Percentiles rank a stretch among this genome's conserved stretches.
phyloP scores from a whole-genome alignment of 2,113 vertebrate species.

The Scopus umbretta region DNA sequence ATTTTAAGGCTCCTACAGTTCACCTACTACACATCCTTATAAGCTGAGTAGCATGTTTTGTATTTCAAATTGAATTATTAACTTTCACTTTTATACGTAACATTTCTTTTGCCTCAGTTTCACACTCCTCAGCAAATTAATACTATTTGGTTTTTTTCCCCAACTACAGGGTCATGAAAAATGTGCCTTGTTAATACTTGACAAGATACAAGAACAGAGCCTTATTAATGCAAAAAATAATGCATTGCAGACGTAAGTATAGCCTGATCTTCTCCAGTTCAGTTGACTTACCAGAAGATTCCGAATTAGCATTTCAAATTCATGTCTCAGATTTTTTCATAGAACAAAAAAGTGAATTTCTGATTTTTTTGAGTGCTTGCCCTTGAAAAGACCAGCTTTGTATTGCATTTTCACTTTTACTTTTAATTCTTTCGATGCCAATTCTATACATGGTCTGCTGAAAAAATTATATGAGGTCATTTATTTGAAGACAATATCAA shows the following conservation, averaged over 20 bases:
- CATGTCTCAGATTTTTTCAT: background rate
- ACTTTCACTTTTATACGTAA: background rate
- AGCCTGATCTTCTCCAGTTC: background rate
- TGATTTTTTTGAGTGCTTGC: background rate
- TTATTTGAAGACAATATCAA: background rate
- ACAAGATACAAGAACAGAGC: slow-evolving; percentile 85
- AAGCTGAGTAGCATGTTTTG: background rate
- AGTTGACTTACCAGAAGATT: background rate
- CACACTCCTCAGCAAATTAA: background rate
- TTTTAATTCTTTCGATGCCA: background rate
- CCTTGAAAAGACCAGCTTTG: background rate
- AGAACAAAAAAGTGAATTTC: background rate
- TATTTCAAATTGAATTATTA: background rate
- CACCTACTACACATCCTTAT: background rate
- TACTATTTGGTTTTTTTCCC: background rate
- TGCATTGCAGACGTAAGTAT: slow-evolving; percentile 93
- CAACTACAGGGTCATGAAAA: slow-evolving; percentile 87
- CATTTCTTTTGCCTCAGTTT: background rate
- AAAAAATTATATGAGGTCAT: background rate
- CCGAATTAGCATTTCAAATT: background rate
- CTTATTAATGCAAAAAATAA: slow-evolving; percentile 89
- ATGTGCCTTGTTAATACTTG: slow-evolving; percentile 92
- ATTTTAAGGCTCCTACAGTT: background rate
- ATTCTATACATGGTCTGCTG: background rate
- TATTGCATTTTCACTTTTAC: background rate